Conservation (phyloP, 2,888 invertebrate genomes). For the Noctua janthe region DNA sequence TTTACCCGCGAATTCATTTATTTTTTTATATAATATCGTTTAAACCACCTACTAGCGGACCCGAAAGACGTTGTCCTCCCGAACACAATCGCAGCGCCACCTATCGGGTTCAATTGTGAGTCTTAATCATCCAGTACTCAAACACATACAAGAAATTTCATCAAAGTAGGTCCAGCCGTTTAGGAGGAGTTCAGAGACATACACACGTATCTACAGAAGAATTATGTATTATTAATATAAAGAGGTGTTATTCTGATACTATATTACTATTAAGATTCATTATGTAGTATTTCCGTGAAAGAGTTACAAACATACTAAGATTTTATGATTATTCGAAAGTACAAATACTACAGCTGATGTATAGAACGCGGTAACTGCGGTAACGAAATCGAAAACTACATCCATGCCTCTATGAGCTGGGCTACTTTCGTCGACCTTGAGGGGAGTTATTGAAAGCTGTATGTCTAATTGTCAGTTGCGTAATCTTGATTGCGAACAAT, state of each 20-base stretch:
- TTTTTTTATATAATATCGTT: not conserved
- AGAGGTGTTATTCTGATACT: not conserved
- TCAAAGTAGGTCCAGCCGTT: not conserved
- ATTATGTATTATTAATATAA: not conserved
- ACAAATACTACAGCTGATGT: conserved; percentile 38
- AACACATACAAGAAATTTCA: not conserved
- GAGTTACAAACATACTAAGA: not conserved
- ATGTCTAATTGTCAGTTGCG: conserved; percentile 79
- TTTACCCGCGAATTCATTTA: not conserved
- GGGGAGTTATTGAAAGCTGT: conserved; percentile 74
- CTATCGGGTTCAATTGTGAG: not conserved
- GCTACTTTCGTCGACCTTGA: conserved; percentile 83
- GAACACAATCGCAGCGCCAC: not conserved
- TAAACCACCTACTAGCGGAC: not conserved
- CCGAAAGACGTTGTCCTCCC: not conserved
- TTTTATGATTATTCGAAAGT: conserved; percentile 42
- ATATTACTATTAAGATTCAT: too few relatives aligned
- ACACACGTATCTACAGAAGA: not conserved
- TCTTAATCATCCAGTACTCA: not conserved
- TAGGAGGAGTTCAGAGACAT: not conserved
- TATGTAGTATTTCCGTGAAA: too few relatives aligned
- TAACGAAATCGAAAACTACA: conserved; percentile 75
- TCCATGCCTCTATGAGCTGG: conserved; percentile 55
- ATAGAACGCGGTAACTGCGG: conserved; percentile 61
- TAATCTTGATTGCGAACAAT: conserved; percentile 77